phyloP scores from a whole-genome alignment of 2,113 vertebrate genomes.

The Ramphastos sulfuratus region DNA sequence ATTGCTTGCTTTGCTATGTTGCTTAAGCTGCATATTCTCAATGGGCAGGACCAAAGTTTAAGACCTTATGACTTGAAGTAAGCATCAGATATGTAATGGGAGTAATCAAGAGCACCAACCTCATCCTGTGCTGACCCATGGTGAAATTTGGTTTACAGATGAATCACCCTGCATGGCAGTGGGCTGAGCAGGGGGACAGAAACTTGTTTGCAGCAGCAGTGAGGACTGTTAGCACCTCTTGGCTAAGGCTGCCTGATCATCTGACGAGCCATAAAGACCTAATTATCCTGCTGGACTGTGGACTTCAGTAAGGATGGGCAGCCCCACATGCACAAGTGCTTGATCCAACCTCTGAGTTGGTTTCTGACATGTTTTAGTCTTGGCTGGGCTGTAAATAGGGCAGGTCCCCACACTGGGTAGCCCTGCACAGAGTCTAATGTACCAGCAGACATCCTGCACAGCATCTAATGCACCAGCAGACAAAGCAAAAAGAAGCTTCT shows the following conservation, averaged over 20 bases:
- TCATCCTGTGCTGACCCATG: background rate
- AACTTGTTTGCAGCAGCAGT: background rate
- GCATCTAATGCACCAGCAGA: background rate
- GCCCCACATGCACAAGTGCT: background rate
- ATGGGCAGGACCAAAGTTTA: constrained; percentile 28
- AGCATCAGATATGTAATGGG: background rate
- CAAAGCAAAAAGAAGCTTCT: background rate
- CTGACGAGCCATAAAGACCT: background rate
- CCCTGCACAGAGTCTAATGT: background rate
- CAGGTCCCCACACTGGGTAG: background rate
- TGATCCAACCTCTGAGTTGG: accelerated
- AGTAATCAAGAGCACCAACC: background rate
- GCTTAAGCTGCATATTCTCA: constrained; percentile 36
- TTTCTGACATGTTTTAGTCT: background rate
- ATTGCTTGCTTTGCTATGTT: background rate
- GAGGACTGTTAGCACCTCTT: background rate
- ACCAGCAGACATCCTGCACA: no score
- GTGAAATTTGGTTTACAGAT: background rate
- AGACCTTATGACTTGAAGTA: background rate
- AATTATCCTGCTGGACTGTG: background rate
- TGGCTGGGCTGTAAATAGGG: background rate
- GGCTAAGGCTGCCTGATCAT: background rate
- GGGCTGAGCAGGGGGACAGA: background rate
- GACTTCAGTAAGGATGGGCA: background rate
- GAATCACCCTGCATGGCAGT: background rate